Evolutionary conservation across 2,797 vertebrate genomes (phyloP).

Genomic region (Helarctos malayanus): DNA sequence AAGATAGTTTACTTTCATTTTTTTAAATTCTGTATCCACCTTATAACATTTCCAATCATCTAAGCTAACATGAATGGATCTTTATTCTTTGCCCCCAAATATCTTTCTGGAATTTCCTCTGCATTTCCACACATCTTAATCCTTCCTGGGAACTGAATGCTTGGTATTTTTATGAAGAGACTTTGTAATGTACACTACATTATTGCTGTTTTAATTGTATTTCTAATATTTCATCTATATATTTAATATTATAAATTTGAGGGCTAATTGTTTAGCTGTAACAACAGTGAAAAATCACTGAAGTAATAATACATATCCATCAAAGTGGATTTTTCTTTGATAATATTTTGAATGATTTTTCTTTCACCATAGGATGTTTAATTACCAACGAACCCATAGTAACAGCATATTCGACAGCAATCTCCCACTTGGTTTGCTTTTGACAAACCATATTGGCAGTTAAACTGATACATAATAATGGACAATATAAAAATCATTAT

Average conservation of each 20-base stretch:
- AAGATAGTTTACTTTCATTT: background rate
- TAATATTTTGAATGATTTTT: constrained; percentile 7
- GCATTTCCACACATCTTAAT: background rate
- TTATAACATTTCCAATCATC: background rate
- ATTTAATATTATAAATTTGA: background rate
- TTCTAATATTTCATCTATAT: background rate
- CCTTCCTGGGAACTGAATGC: background rate
- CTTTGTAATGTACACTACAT: background rate
- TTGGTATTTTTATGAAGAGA: background rate
- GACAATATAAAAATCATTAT: background rate
- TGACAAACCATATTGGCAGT: background rate
- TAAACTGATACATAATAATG: background rate
- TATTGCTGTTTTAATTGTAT: background rate
- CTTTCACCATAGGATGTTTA: background rate
- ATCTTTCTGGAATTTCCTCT: background rate
- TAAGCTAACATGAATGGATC: background rate
- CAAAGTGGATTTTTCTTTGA: background rate
- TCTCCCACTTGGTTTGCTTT: background rate
- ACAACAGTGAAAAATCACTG: background rate
- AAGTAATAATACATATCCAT: background rate
- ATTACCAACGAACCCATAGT: background rate
- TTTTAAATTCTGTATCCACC: background rate
- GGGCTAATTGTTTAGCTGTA: background rate
- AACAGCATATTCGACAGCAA: background rate
- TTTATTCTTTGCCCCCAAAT: background rate